Percentiles rank a stretch among this genome's conserved stretches.
Evolutionary conservation across 2,888 invertebrate species (phyloP).

Genomic region (Sipha maydis): DNA sequence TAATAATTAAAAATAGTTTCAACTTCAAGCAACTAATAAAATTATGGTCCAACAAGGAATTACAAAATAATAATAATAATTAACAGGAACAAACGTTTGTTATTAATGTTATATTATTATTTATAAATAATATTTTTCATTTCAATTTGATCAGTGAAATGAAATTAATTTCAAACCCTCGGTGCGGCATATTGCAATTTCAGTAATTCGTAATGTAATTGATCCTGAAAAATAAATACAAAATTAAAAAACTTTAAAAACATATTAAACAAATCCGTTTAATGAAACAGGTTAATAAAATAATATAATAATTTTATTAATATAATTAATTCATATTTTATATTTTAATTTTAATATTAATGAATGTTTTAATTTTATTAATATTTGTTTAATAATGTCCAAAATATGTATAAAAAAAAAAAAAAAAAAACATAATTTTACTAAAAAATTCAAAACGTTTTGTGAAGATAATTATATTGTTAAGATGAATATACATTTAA

Average conservation of each 20-base stretch:
- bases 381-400: no score
- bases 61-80: conserved; percentile 1
- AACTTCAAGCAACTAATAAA: neutral
- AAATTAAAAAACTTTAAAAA: neutral
- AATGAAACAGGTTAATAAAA: no score
- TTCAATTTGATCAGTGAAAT: conserved; percentile 34
- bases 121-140: neutral
- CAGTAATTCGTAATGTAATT: conserved; percentile 57
- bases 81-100: conserved; percentile 45
- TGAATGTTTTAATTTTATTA: no score
- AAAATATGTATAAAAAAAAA: no score
- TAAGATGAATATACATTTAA: no score
- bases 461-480: no score
- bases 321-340: no score
- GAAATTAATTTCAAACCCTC: conserved; percentile 7
- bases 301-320: no score
- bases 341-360: no score
- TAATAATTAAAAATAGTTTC: neutral
- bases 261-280: no score
- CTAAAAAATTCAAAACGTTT: no score
- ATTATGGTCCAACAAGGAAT: neutral
- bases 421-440: no score
- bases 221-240: conserved; percentile 58
- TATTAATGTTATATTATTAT: neutral
- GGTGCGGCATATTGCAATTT: conserved; percentile 60